Evolutionary conservation across 1,140 invertebrate genomes (phyloP), one percentile per base, ranked within the genome.

Genomic region (Bicyclus anynana): DNA sequence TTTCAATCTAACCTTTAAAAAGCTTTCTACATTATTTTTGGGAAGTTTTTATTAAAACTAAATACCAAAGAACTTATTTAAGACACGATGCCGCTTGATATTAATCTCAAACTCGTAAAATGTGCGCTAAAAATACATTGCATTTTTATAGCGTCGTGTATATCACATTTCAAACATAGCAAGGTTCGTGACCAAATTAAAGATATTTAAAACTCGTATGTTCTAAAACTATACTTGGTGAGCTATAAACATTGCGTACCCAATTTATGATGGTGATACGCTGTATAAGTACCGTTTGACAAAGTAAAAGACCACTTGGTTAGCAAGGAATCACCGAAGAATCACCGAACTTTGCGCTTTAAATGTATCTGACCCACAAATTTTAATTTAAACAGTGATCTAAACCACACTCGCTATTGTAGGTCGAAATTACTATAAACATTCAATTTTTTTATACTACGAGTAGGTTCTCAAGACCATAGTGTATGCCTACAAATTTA

Each of bases 181-280:
- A 10, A 44, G 21, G 44, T 13, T 27, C 20, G n/a, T 26, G 44
- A 47, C 27, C 44, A 14, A 26, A 27, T 47, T 47, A 47, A 47
- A 47, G 20, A 47, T 27, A 47, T 26, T 47, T 47, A n/a, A 23
- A 26, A 14, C 42, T 20, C 42, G 18, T n/a, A n/a, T n/a, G 12
- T 27, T 47, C 23, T 47, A 27, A 47, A 47, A 47, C 20, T 1
- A 27, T 16, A 2, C 44, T n/a, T 10, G 10, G 10, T 7, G 2
- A 7, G 23, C 23, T 26, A 7, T 6, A 5, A 7, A 29, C 27
- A 29, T 23, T 7, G 23, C 23, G 2, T 23, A 23, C 23, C 23
- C 23, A 4, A 2, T 7, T 23, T 23, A 7, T 7, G 23, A 29
- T 2, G 27, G 27, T 2, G 27, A 29, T 5, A 29, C 2, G 27